Percentiles rank a stretch among this genome's conserved stretches.
Evolutionary conservation across 2,113 vertebrate genomes (phyloP).

Genomic region (Cettia cetti): DNA sequence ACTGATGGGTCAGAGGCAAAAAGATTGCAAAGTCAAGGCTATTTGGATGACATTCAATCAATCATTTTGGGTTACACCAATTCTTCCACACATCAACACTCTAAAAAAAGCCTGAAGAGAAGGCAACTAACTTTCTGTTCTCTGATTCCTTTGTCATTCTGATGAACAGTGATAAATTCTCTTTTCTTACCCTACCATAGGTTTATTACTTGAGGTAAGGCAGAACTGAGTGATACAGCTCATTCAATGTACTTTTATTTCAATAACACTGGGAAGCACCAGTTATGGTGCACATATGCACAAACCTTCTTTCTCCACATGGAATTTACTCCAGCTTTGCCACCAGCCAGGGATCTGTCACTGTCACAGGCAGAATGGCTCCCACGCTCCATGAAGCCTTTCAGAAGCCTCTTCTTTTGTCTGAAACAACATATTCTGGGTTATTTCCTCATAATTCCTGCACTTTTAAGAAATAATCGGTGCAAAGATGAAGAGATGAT

Average conservation of each 20-base stretch:
- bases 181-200: neutral
- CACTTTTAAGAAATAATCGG: neutral
- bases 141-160: neutral
- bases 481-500: neutral
- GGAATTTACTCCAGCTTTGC: neutral
- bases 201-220: neutral
- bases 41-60: neutral
- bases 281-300: neutral
- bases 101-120: neutral
- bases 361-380: conserved; percentile 17
- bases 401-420: conserved; percentile 81
- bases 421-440: conserved; percentile 72
- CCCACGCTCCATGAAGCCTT: conserved; percentile 75
- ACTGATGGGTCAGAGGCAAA: neutral
- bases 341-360: neutral
- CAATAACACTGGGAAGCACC: neutral
- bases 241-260: neutral
- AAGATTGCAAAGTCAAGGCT: neutral
- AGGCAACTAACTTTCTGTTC: neutral
- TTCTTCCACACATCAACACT: neutral
- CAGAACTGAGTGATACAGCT: neutral
- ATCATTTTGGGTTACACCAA: neutral
- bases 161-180: neutral
- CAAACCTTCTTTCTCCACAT: conserved; percentile 32
- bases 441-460: neutral